phyloP scores from a whole-genome alignment of 2,113 vertebrate genomes.

The Anser cygnoides region DNA sequence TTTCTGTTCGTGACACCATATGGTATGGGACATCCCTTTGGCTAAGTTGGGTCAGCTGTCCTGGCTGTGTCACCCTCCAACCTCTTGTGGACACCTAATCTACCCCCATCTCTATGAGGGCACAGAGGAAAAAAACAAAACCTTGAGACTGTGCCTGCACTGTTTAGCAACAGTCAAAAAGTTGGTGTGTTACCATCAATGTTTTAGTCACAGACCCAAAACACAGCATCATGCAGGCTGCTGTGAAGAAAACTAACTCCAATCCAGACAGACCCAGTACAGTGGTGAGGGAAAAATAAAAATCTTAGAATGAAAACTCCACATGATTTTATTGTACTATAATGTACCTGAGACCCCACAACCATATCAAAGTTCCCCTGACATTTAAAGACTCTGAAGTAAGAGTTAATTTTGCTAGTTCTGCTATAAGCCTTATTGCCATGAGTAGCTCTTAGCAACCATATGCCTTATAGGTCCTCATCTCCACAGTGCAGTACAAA shows the following conservation, averaged over 20 bases:
- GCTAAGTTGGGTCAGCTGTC: neutral
- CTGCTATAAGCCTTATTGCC: neutral
- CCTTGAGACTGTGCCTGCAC: neutral
- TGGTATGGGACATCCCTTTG: neutral
- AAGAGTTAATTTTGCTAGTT: neutral
- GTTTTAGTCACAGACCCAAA: neutral
- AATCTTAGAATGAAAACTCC: neutral
- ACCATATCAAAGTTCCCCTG: neutral
- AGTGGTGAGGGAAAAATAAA: neutral
- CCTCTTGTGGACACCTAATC: accelerated
- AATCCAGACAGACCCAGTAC: accelerated
- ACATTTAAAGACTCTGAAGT: neutral
- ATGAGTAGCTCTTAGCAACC: neutral
- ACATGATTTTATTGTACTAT: neutral
- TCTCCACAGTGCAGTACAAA: neutral
- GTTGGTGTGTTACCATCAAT: neutral
- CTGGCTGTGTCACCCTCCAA: accelerated
- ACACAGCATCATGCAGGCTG: neutral
- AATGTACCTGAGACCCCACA: neutral
- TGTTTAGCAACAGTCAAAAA: neutral
- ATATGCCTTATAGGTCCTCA: neutral
- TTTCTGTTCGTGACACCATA: neutral
- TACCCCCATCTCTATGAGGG: accelerated
- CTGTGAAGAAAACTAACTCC: neutral
- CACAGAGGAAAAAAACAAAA: neutral